These are phyloP conservation scores for Bufo bufo DNA, from an alignment of 2,113 vertebrate genomes.

Conservation along the genomic window DNA sequence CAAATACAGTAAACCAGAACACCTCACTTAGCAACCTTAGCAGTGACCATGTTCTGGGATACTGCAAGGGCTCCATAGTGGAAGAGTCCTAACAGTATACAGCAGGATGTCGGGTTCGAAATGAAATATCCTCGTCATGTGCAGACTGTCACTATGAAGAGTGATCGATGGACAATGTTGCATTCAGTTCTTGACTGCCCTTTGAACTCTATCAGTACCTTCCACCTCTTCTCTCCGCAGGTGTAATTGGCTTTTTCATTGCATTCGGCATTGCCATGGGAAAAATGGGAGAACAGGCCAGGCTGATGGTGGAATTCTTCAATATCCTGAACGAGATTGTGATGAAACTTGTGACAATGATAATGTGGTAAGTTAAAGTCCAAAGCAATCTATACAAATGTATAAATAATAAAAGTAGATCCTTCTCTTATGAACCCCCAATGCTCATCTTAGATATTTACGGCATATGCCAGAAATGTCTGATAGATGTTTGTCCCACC, in stretches of 20 bases:
- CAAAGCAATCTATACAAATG: background rate
- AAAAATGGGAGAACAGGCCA: constrained; percentile 97
- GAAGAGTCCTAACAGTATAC: background rate
- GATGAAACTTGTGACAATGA: constrained; percentile 97
- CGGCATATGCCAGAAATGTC: too few species aligned
- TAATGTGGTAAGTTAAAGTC: constrained; percentile 92
- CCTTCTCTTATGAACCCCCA: too few species aligned
- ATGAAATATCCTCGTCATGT: background rate
- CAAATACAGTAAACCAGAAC: too few species aligned
- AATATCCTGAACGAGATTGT: constrained; percentile 98
- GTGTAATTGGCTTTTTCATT: constrained; percentile 98
- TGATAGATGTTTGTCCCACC: too few species aligned
- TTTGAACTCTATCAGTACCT: constrained; percentile 58
- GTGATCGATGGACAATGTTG: background rate
- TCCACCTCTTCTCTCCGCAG: constrained; percentile 70
- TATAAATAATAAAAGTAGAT: too few species aligned
- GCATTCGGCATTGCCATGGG: constrained; percentile 98
- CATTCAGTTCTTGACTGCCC: background rate
- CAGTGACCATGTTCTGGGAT: too few species aligned
- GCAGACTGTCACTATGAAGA: background rate
- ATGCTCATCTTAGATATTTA: too few species aligned
- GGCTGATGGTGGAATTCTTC: constrained; percentile 99
- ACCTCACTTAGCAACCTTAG: too few species aligned
- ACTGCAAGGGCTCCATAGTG: too few species aligned
- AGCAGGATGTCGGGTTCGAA: background rate